phyloP scores from a whole-genome alignment of 2,113 vertebrate genomes.

The Gopherus flavomarginatus region DNA sequence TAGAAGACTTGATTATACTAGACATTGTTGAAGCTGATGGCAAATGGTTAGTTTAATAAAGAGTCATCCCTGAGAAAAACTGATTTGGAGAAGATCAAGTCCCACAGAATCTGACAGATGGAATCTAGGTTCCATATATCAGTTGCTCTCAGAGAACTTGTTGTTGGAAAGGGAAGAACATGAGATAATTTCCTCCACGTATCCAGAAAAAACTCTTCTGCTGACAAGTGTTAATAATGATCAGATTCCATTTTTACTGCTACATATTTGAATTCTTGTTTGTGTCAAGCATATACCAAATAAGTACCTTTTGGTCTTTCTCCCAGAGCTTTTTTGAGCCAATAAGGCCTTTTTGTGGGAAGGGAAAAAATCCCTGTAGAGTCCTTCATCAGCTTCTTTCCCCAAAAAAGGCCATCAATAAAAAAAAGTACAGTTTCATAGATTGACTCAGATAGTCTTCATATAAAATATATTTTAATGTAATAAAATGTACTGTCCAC shows the following conservation, averaged over 20 bases:
- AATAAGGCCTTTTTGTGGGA: neutral
- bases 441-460: neutral
- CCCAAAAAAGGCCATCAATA: neutral
- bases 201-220: neutral
- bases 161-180: neutral
- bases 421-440: neutral
- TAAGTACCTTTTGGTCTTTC: neutral
- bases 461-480: neutral
- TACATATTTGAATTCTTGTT: neutral
- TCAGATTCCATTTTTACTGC: neutral
- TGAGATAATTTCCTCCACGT: neutral
- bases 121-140: neutral
- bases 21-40: neutral
- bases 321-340: neutral
- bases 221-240: neutral
- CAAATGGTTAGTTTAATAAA: neutral
- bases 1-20: neutral
- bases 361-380: neutral
- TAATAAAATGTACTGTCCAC: neutral
- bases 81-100: neutral
- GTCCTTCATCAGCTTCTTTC: fast-evolving
- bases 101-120: neutral
- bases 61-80: neutral
- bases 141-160: neutral
- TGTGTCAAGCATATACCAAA: neutral